These are phyloP conservation scores for Dreissena polymorpha DNA, from an alignment of 1,140 invertebrate species.

Conservation along the genomic window DNA sequence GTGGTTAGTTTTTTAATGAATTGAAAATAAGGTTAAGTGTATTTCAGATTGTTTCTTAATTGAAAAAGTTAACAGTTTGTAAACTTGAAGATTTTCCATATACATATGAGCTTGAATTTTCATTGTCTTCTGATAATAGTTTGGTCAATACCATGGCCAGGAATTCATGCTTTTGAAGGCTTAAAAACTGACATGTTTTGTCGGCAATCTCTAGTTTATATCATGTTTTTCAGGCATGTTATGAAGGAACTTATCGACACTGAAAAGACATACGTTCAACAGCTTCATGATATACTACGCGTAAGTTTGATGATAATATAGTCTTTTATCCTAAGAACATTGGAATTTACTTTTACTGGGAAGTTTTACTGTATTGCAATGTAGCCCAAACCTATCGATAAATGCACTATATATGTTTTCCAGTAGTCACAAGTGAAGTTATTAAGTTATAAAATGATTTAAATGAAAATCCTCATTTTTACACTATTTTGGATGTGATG, in stretches of 20 bases:
- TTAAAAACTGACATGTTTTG: not conserved
- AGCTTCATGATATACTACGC: slow-evolving; percentile 94
- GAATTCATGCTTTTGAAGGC: too few species aligned
- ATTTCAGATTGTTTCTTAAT: not conserved
- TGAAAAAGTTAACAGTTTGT: not conserved
- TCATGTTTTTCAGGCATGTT: slow-evolving; percentile 85
- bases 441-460: too few species aligned
- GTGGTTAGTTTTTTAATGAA: not conserved
- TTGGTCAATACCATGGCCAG: not conserved
- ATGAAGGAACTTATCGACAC: slow-evolving; percentile 98
- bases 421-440: too few species aligned
- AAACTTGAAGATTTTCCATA: not conserved
- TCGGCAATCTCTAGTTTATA: not conserved
- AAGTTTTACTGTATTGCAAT: too few species aligned
- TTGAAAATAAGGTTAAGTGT: not conserved
- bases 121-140: not conserved
- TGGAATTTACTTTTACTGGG: too few species aligned
- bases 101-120: not conserved
- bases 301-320: slow-evolving; percentile 82
- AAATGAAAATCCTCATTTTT: too few species aligned
- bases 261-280: slow-evolving; percentile 97
- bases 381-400: too few species aligned
- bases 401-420: too few species aligned
- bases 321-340: too few species aligned
- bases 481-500: too few species aligned